Conservation (phyloP, 2,113 vertebrate species). For the Aleadryas rufinucha region DNA sequence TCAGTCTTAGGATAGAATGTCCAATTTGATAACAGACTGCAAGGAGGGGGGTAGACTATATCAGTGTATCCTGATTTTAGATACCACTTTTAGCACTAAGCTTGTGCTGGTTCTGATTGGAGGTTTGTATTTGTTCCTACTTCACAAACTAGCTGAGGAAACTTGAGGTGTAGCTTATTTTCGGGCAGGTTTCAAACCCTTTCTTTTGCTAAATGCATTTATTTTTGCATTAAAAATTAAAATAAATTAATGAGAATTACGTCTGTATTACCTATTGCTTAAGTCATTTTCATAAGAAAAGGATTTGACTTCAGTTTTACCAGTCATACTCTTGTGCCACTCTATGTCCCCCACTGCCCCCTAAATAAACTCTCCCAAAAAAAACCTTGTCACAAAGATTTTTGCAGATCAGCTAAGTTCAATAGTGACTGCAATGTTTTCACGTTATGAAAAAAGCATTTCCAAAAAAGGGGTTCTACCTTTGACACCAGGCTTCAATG, state of each 20-base stretch:
- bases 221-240: not conserved
- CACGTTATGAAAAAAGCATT: not conserved
- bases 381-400: not conserved
- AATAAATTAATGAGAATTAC: not conserved
- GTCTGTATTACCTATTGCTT: not conserved
- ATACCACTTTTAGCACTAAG: not conserved
- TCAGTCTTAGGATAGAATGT: not conserved
- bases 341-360: fast-evolving
- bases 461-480: not conserved
- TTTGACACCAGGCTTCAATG: not conserved
- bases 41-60: not conserved
- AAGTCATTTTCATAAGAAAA: not conserved
- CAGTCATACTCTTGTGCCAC: not conserved
- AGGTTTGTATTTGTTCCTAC: not conserved
- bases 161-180: not conserved
- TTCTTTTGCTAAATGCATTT: not conserved
- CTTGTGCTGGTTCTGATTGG: not conserved
- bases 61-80: not conserved
- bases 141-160: not conserved
- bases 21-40: not conserved
- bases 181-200: not conserved
- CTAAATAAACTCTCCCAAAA: not conserved
- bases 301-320: not conserved
- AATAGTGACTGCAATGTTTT: not conserved
- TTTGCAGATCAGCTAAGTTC: not conserved